phyloP scores from a whole-genome alignment of 2,888 invertebrate genomes.

The Lasioglossum vierecki region DNA sequence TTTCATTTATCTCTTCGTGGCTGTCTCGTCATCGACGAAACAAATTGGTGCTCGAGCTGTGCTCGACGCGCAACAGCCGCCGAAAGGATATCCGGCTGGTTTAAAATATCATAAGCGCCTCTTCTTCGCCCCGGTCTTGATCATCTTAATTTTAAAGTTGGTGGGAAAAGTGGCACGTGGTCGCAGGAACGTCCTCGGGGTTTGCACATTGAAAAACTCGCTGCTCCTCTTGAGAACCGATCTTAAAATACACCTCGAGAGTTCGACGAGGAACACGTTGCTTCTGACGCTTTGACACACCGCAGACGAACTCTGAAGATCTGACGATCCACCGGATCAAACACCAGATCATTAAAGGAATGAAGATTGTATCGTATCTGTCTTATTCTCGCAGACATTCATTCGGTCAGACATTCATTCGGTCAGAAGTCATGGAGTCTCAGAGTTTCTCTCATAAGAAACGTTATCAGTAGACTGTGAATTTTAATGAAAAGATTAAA shows the following conservation, averaged over 20 bases:
- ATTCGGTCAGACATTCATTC: not conserved
- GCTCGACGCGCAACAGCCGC: not conserved
- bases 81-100: not conserved
- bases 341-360: not conserved
- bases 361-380: not conserved
- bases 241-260: conserved; percentile 65
- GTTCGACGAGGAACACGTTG: conserved; percentile 58
- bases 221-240: conserved; percentile 61
- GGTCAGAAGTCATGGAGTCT: not conserved
- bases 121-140: not conserved
- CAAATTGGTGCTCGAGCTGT: not conserved
- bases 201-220: conserved; percentile 44
- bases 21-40: not conserved
- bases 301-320: conserved; percentile 41
- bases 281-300: conserved; percentile 42
- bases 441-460: not conserved
- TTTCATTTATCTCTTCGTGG: not conserved
- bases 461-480: not conserved
- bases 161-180: conserved; percentile 32
- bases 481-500: not conserved
- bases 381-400: not conserved
- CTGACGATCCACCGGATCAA: not conserved
- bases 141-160: conserved; percentile 65
- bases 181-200: conserved; percentile 40
- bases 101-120: conserved; percentile 2